Conservation (phyloP, 2,888 invertebrate genomes). For the Ormyrus rosae region DNA sequence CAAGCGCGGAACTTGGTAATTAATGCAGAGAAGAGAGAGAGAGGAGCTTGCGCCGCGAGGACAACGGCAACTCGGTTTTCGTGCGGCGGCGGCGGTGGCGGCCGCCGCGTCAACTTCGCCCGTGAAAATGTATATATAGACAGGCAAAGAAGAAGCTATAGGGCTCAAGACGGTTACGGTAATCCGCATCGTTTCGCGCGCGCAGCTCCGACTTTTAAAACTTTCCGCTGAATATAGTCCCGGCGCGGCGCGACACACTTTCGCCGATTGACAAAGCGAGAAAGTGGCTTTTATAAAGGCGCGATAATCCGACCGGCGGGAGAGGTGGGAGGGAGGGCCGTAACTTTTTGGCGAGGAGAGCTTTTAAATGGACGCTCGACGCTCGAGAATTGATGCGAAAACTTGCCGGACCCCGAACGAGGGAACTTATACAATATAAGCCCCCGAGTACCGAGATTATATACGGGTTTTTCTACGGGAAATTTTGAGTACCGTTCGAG, state of each 20-base stretch:
- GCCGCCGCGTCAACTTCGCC: neutral
- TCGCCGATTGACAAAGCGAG: constrained; percentile 43
- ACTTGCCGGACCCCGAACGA: neutral
- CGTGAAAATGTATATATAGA: too few species aligned
- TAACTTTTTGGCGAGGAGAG: constrained; percentile 18
- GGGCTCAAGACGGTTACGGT: constrained; percentile 16
- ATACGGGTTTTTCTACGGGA: too few species aligned
- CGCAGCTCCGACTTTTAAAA: constrained; percentile 11
- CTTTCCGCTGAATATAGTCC: constrained; percentile 11
- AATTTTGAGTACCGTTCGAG: too few species aligned
- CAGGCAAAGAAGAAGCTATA: neutral
- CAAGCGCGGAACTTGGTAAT: constrained; percentile 39
- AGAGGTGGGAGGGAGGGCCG: neutral
- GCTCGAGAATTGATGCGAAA: constrained; percentile 4
- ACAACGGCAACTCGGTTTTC: neutral
- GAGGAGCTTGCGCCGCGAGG: neutral
- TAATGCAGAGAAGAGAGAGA: constrained; percentile 30
- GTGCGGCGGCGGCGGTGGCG: constrained; percentile 13
- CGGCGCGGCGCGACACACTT: constrained; percentile 18
- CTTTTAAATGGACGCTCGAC: constrained; percentile 19
- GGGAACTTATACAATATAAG: neutral
- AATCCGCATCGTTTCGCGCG: constrained; percentile 17
- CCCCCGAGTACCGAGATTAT: too few species aligned
- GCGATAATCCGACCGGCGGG: constrained; percentile 23
- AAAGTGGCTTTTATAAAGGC: constrained; percentile 41